Base-by-base conservation (phyloP, 2,113 vertebrate genomes). In the Amblyopsis rosae region DNA sequence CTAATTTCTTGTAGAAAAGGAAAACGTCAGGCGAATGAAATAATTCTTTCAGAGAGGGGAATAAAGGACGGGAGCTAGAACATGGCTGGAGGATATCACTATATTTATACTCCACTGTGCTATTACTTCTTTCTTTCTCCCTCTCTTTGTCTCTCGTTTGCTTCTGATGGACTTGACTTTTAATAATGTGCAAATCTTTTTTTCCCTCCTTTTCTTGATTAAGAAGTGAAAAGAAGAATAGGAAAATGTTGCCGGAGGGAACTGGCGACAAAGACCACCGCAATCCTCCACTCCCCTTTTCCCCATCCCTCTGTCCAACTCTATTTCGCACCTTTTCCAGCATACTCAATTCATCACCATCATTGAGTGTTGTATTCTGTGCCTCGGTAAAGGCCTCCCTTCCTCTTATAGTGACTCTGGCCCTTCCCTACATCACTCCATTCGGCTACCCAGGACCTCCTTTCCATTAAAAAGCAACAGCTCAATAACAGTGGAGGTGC, bases 71-170 rank as follows among this genome's bases (percentile, higher is more conserved):
- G 73, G 69, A 67, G 77, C 76, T 76, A 72, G 76, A 76, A 77
- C 67, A 68, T 73, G 80, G 85, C 88, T 79, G 72, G 65, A 76
- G 83, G 82, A 83, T 49, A 77, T 73, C 60, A 70, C 84, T 86
- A 79, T 86, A 83, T 90, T 88, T 81, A 88, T 87, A 79, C 71
- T 84, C 76, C 61, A 76, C 77, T 79, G 72, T 80, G 74, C 69
- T 69, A 87, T 87, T 86, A 86, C 86, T 83, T 83, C 80, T 89
- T 85, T 85, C 10, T 85, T 80, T 85, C 69, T 53, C 72, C 55
- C 33, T 8, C 58, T 60, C 32, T 66, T 59, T 68, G 65, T 73
- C 72, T 66, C 62, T 50, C 59, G 59, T 67, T 81, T 49, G 71
- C 55, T 41, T 69, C 79, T 79, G 82, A 84, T 70, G 61, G 78